Evolutionary conservation across 1,140 invertebrate species (phyloP).

Genomic region (Psilanteris sp.): DNA sequence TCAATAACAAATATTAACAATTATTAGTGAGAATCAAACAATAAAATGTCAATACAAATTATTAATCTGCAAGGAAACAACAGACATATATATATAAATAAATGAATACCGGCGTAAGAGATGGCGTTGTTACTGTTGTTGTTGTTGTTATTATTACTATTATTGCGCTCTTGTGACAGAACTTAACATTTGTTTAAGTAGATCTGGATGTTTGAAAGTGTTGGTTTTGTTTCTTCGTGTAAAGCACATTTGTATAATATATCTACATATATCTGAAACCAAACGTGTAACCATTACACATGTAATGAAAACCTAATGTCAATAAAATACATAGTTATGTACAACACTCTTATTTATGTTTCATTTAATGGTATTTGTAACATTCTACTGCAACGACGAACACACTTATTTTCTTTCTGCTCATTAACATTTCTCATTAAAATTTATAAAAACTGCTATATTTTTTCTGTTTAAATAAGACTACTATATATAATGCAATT

Average conservation of each 20-base stretch:
- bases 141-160: slow-evolving; percentile 22
- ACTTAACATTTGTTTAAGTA: slow-evolving; percentile 7
- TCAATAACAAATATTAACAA: no score
- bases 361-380: slow-evolving; percentile 1
- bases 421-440: no score
- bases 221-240: slow-evolving; percentile 47
- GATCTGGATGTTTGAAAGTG: slow-evolving; percentile 37
- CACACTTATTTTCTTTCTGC: no score
- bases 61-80: slow-evolving; percentile 20
- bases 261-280: slow-evolving; percentile 52
- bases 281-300: slow-evolving; percentile 56
- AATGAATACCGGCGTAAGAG: neutral
- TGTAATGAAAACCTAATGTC: slow-evolving; percentile 61
- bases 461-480: no score
- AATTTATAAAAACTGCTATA: no score
- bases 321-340: slow-evolving; percentile 61
- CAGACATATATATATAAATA: slow-evolving; percentile 18
- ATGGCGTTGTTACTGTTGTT: slow-evolving; percentile 2
- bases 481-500: no score
- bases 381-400: no score
- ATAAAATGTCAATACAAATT: neutral
- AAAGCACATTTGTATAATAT: slow-evolving; percentile 57
- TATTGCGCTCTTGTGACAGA: neutral
- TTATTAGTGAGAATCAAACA: slow-evolving; percentile 24
- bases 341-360: slow-evolving; percentile 65